Percentiles rank a stretch among this genome's conserved stretches.
Conservation (phyloP, 35 echinoderm and acorn worm genomes). For the Heliocidaris tuberculata region DNA sequence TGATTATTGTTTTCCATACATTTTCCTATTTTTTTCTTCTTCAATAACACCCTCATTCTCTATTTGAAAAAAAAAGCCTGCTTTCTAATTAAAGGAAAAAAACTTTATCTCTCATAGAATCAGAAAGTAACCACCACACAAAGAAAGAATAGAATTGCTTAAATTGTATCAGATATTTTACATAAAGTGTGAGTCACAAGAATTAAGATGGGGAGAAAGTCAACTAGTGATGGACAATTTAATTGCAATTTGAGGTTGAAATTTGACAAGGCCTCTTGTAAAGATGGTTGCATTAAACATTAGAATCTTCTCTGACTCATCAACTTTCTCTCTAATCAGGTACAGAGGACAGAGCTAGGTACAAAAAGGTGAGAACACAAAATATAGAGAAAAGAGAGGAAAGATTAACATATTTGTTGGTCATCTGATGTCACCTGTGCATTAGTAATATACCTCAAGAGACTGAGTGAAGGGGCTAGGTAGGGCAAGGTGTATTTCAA, state of each 20-base stretch:
- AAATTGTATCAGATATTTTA: constrained; percentile 6
- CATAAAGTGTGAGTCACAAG: not conserved
- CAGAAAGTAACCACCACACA: not conserved
- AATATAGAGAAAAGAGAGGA: not conserved
- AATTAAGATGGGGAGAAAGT: not conserved
- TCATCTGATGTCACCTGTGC: not conserved
- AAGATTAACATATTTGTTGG: not conserved
- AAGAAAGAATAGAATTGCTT: not conserved
- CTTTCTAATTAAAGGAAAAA: no score
- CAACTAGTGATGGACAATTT: constrained; percentile 9
- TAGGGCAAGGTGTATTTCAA: not conserved
- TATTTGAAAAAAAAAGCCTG: no score
- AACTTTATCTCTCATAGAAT: not conserved
- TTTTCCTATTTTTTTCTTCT: no score
- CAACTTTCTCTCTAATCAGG: constrained; percentile 3
- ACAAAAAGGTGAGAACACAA: not conserved
- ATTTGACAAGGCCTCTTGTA: constrained; percentile 33
- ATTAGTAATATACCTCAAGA: not conserved
- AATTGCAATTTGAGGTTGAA: constrained; percentile 32
- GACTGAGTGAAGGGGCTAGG: not conserved
- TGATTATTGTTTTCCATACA: no score
- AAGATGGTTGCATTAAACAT: constrained; percentile 18
- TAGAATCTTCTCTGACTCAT: not conserved
- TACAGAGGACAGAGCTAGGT: not conserved
- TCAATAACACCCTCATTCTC: no score